phyloP scores from a whole-genome alignment of 2,113 vertebrate genomes.

The Lasiurus cinereus region DNA sequence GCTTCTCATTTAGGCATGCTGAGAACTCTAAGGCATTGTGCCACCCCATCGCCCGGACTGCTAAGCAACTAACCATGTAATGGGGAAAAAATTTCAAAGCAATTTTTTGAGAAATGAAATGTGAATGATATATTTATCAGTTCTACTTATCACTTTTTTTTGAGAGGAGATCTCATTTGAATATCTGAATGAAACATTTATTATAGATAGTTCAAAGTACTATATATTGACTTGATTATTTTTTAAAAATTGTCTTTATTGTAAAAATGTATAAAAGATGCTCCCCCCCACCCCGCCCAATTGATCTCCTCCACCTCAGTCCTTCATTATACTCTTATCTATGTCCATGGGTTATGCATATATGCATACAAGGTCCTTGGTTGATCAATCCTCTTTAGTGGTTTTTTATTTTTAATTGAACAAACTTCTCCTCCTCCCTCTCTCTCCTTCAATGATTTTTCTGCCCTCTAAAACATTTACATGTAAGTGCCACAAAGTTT shows the following conservation, averaged over 20 bases:
- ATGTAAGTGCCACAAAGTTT: background rate
- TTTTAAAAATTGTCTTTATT: background rate
- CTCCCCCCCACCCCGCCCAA: too few relatives aligned
- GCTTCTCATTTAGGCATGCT: background rate
- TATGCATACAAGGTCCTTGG: too few relatives aligned
- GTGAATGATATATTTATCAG: constrained; percentile 30
- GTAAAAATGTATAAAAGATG: too few relatives aligned
- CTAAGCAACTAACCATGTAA: constrained; percentile 44
- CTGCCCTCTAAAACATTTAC: background rate
- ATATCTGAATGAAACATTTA: constrained; percentile 48
- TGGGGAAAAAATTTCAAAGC: constrained; percentile 51
- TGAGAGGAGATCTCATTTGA: constrained; percentile 1
- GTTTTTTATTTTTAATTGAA: constrained; percentile 25
- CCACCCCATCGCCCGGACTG: background rate
- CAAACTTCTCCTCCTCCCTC: background rate
- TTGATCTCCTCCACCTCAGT: too few relatives aligned
- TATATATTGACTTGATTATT: background rate
- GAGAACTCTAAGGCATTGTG: background rate
- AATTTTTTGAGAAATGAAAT: constrained; percentile 59
- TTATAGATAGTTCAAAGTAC: constrained; percentile 30
- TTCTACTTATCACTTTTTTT: constrained; percentile 45
- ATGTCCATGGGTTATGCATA: too few relatives aligned
- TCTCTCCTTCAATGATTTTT: background rate
- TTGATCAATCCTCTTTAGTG: background rate
- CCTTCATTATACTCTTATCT: too few relatives aligned